Evolutionary conservation across 1,140 invertebrate species (phyloP).

Genomic region (Zaprionus africanus): DNA sequence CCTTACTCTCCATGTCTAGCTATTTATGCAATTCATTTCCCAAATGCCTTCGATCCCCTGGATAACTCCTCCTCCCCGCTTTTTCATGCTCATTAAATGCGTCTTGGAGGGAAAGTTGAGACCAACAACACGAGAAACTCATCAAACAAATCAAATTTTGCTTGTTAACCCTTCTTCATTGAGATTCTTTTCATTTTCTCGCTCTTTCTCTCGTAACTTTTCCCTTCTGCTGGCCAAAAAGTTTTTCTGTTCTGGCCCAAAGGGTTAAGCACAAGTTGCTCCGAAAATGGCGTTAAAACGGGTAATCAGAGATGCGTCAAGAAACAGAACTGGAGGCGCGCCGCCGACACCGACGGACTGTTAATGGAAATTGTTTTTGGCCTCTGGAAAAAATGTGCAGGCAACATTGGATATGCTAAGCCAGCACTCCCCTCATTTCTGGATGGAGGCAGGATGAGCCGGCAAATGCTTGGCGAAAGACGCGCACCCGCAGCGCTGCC

Average conservation of each 20-base stretch:
- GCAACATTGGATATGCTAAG: constrained; percentile 12
- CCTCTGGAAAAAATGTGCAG: constrained; percentile 54
- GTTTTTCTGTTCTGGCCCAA: constrained; percentile 64
- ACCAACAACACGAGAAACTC: constrained; percentile 62
- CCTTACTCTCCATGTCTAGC: constrained; percentile 15
- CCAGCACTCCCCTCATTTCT: background rate
- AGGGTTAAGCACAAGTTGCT: constrained; percentile 65
- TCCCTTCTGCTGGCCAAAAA: constrained; percentile 30
- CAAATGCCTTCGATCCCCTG: constrained; percentile 27
- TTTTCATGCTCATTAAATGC: constrained; percentile 79
- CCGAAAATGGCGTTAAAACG: constrained; percentile 79
- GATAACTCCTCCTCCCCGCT: constrained; percentile 14
- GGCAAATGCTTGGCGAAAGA: constrained; percentile 75
- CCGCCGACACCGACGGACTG: constrained; percentile 54
- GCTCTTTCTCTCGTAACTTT: background rate
- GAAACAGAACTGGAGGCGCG: constrained; percentile 47
- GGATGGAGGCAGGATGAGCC: no score
- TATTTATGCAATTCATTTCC: constrained; percentile 45
- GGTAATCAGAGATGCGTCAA: constrained; percentile 74
- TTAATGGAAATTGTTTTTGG: constrained; percentile 79
- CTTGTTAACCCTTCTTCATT: constrained; percentile 78
- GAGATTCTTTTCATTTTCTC: constrained; percentile 61
- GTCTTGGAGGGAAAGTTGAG: constrained; percentile 37
- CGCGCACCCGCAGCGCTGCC: constrained; percentile 69
- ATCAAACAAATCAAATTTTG: constrained; percentile 82